Evolutionary conservation across 2,113 vertebrate species (phyloP).

Genomic region (Castor canadensis): DNA sequence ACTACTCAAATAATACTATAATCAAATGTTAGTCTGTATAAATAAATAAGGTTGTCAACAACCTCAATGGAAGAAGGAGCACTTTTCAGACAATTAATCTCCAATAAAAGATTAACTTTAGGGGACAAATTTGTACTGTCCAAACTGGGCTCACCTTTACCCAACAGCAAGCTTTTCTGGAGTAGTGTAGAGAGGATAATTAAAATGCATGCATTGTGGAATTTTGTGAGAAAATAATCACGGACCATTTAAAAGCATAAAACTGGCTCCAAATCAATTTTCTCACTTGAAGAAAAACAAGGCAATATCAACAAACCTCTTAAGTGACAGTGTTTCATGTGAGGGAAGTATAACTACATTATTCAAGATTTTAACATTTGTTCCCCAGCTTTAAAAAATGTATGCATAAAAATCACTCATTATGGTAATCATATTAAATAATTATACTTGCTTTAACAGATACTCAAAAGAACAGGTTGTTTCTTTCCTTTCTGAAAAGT

Average conservation of each 20-base stretch:
- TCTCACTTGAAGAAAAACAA: background rate
- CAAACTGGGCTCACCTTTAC: background rate
- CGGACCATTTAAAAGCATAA: background rate
- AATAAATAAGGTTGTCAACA: background rate
- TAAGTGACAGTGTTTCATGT: background rate
- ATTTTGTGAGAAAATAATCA: background rate
- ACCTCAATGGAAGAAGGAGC: background rate
- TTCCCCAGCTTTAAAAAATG: background rate
- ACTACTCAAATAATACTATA: background rate
- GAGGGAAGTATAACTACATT: background rate
- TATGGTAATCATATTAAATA: background rate
- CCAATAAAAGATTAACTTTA: background rate
- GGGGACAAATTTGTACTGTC: background rate
- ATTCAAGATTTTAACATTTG: background rate
- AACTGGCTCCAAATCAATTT: background rate
- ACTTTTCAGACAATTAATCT: background rate
- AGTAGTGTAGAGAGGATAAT: background rate
- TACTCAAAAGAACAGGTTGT: background rate
- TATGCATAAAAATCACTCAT: background rate
- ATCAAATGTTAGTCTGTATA: background rate
- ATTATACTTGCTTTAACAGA: background rate
- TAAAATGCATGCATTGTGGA: background rate
- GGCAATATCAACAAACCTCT: background rate
- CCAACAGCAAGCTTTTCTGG: background rate
- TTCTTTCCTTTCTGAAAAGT: constrained; percentile 11